Conservation (phyloP, 2,113 vertebrate species). For the Mormyrus lacerda region DNA sequence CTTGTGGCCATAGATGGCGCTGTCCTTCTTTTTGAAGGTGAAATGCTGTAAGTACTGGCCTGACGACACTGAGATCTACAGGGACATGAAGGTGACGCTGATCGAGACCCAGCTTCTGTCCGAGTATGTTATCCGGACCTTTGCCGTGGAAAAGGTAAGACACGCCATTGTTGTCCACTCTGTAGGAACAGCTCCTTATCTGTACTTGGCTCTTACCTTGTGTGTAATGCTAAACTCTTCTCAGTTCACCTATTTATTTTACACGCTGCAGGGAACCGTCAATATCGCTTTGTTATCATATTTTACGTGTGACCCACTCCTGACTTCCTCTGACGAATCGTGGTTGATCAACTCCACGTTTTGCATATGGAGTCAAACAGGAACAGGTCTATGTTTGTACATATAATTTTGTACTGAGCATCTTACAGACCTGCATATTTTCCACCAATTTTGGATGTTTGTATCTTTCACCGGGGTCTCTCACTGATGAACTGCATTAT, state of each 20-base stretch:
- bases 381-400: neutral
- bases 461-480: slow-evolving; percentile 10
- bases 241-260: neutral
- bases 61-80: slow-evolving; percentile 93
- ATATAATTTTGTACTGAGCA: neutral
- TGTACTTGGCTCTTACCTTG: neutral
- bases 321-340: neutral
- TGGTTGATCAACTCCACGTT: neutral
- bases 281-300: neutral
- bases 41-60: slow-evolving; percentile 99
- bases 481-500: neutral
- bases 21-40: slow-evolving; percentile 65
- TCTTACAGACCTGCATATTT: slow-evolving; percentile 9
- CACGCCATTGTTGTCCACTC: neutral
- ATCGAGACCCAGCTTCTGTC: slow-evolving; percentile 97
- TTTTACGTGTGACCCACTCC: neutral
- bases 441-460: neutral
- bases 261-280: neutral
- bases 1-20: neutral
- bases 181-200: neutral
- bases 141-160: slow-evolving; percentile 92
- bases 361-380: neutral
- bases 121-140: slow-evolving; percentile 94
- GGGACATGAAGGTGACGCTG: slow-evolving; percentile 94
- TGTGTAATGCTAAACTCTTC: neutral